Evolutionary conservation across 1,140 invertebrate species (phyloP).

Genomic region (Trichonephila clavata): DNA sequence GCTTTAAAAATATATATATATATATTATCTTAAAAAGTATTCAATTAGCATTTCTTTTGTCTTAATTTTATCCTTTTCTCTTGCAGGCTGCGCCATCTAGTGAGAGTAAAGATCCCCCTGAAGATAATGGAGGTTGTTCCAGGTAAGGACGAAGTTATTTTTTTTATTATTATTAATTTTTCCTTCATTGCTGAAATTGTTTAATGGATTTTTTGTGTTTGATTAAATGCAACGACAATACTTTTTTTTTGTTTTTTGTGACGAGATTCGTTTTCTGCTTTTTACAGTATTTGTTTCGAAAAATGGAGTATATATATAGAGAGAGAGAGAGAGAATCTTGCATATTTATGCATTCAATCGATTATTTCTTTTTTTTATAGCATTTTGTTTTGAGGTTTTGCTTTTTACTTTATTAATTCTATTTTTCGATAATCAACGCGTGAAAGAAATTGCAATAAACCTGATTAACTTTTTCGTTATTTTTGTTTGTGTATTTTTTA

Average conservation of each 20-base stretch:
- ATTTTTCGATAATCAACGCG: conserved; percentile 14
- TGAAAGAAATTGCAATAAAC: not conserved
- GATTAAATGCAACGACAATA: conserved; percentile 47
- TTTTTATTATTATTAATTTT: not conserved
- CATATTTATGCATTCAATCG: conserved; percentile 61
- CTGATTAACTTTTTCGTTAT: conserved; percentile 15
- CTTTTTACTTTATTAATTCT: not conserved
- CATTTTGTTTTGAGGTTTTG: not conserved
- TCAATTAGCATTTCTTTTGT: conserved; percentile 64
- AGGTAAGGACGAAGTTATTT: conserved; percentile 62
- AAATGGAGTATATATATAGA: not conserved
- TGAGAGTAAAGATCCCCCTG: conserved; percentile 65
- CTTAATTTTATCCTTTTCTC: conserved; percentile 50
- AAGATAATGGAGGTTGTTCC: conserved; percentile 66
- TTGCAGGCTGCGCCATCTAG: conserved; percentile 60
- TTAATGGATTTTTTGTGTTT: conserved; percentile 69
- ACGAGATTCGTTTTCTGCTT: conserved; percentile 25
- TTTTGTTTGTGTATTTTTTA: not conserved
- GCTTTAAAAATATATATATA: conserved; percentile 23
- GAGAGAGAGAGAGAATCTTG: too few relatives aligned
- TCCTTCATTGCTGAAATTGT: conserved; percentile 55
- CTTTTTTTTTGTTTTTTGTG: conserved; percentile 3
- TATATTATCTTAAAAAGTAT: conserved; percentile 47
- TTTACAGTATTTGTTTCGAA: not conserved
- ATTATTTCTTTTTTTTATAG: conserved; percentile 9